Evolutionary conservation across 2,113 vertebrate genomes (phyloP), one percentile per base, ranked within the genome.

Genomic region (Phalacrocorax carbo): DNA sequence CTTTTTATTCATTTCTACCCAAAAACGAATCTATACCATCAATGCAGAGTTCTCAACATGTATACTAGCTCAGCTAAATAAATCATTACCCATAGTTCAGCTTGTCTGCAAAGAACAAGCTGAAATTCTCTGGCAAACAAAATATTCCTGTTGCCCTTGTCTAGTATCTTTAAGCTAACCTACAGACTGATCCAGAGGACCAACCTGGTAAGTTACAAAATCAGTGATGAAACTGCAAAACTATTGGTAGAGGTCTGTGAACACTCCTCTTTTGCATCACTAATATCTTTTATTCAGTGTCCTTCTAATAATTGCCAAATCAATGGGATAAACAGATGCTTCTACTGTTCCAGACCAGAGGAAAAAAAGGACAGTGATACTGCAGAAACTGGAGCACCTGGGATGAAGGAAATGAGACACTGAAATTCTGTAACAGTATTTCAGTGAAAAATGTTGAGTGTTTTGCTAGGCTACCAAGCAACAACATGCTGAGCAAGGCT

Each of bases 231-330:
- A 93, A 38, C 78, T 23, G 66, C 87, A 82, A 9, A 90, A 82
- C 78, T 69, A 90, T 58, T 3, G 40, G 55, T 48, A 91, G 57
- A 85, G 34, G 75, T 70, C 49, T 87, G 87, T 52, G 46, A 87
- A 93, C 34, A 69, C 57, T 77, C 23, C 79, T 85, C 69, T 82
- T 77, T 86, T 70, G 38, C 76, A 51, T 51, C 71, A 84, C 77
- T 27, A 34, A 64, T 25, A 44, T 27, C 85, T 80, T 93, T 90
- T 66, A 65, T 27, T 87, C 57, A 3, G 10, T 79, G 86, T 87
- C 84, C 61, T 96, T 85, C 44, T 83, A 86, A 25, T 78, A 97
- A 94, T 3, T 94, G 82, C 77, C 61, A 95, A 84, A 96, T 84
- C 88, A 68, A 87, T 80, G 70, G 25, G 86, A 91, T 78, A 69